phyloP scores from a whole-genome alignment of 2,113 vertebrate species.

The Grammomys surdaster region DNA sequence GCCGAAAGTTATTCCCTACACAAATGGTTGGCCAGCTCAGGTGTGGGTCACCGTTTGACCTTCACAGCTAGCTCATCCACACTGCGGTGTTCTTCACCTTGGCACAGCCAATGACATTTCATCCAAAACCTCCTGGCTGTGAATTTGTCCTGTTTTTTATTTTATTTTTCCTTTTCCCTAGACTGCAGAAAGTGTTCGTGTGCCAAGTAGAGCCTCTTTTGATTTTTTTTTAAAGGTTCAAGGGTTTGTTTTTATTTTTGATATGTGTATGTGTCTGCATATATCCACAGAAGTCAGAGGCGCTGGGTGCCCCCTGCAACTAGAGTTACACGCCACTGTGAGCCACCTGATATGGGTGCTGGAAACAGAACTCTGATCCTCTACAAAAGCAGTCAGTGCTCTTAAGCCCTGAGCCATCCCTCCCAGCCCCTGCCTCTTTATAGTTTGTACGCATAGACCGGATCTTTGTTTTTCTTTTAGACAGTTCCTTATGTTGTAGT shows the following conservation, averaged over 20 bases:
- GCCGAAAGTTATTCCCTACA: background rate
- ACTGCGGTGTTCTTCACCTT: slow-evolving; percentile 34
- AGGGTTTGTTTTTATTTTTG: background rate
- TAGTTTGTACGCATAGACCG: background rate
- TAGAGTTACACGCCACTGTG: background rate
- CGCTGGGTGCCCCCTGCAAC: background rate
- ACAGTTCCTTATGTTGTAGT: background rate
- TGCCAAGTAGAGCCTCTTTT: background rate
- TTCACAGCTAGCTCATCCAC: background rate
- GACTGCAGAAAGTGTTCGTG: background rate
- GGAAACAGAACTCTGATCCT: background rate
- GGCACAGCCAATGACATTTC: slow-evolving; percentile 39
- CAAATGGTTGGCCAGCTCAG: background rate
- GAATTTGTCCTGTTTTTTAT: background rate
- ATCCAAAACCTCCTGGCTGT: background rate
- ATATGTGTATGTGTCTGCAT: background rate
- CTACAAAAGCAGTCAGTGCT: background rate
- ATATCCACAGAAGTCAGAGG: background rate
- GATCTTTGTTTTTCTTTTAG: background rate
- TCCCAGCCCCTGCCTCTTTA: background rate
- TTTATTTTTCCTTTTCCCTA: background rate
- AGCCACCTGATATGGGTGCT: background rate
- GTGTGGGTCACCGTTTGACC: slow-evolving; percentile 33
- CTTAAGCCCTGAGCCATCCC: background rate
- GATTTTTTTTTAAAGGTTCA: background rate